Percentiles rank a stretch among this genome's conserved stretches.
phyloP scores from a whole-genome alignment of 2,113 vertebrate genomes.

The Empidonax alnorum region DNA sequence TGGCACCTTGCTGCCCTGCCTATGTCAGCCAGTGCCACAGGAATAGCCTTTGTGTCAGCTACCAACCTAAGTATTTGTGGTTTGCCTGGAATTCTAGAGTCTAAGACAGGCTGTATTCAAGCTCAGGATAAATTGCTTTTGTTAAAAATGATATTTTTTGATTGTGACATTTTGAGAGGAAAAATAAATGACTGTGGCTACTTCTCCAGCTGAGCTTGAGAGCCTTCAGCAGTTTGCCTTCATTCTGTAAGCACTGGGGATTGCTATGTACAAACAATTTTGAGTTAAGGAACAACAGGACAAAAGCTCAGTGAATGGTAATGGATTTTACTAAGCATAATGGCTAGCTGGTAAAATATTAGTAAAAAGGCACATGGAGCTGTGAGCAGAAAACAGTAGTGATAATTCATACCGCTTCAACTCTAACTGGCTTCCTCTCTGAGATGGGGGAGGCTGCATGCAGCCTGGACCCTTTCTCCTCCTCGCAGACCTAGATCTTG shows the following conservation, averaged over 20 bases:
- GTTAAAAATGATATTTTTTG: background rate
- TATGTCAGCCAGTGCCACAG: background rate
- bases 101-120: background rate
- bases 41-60: background rate
- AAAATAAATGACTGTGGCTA: background rate
- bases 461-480: slow-evolving; percentile 22
- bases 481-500: background rate
- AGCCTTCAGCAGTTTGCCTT: background rate
- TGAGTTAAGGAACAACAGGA: background rate
- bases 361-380: background rate
- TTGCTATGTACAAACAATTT: background rate
- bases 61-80: background rate
- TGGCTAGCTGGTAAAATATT: background rate
- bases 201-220: background rate
- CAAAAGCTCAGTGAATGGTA: background rate
- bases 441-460: background rate
- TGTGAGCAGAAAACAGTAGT: background rate
- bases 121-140: background rate
- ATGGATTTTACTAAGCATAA: background rate
- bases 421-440: background rate
- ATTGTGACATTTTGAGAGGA: background rate
- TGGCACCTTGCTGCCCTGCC: background rate
- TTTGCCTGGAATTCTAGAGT: background rate
- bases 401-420: background rate
- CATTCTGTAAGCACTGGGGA: rapidly evolving